These are phyloP conservation scores for Coleophora deauratella DNA, from an alignment of 2,888 invertebrate species.

Conservation along the genomic window DNA sequence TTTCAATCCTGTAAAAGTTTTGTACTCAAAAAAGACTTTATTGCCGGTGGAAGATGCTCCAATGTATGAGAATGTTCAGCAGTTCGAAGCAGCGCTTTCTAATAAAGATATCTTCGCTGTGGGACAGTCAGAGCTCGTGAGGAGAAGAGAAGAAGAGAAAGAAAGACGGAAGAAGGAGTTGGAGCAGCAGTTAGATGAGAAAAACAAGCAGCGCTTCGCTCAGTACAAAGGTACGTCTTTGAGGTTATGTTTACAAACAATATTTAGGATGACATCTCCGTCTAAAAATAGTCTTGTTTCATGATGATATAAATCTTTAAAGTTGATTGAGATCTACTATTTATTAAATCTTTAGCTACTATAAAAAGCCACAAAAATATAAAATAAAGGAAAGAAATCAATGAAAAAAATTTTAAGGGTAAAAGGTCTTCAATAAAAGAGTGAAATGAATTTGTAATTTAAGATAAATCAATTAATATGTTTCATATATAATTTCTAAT, in stretches of 20 bases:
- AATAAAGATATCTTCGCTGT: constrained; percentile 32
- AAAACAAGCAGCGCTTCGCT: constrained; percentile 55
- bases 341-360: too few relatives aligned
- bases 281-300: too few relatives aligned
- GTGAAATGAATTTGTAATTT: too few relatives aligned
- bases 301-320: too few relatives aligned
- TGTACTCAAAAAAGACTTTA: constrained; percentile 73
- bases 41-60: constrained; percentile 75
- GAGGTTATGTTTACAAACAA: constrained; percentile 47
- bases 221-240: constrained; percentile 49
- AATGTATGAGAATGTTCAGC: constrained; percentile 79
- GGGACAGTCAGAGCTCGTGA: constrained; percentile 36
- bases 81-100: constrained; percentile 58
- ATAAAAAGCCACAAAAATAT: too few relatives aligned
- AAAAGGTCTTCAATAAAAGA: too few relatives aligned
- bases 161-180: constrained; percentile 29
- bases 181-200: constrained; percentile 39
- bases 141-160: constrained; percentile 48
- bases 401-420: too few relatives aligned
- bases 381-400: too few relatives aligned
- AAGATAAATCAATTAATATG: too few relatives aligned
- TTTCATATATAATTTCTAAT: too few relatives aligned
- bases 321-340: too few relatives aligned
- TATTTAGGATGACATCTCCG: too few relatives aligned
- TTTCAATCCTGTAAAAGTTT: constrained; percentile 81